Conservation (phyloP, 2,113 vertebrate genomes). For the Saccopteryx bilineata region DNA sequence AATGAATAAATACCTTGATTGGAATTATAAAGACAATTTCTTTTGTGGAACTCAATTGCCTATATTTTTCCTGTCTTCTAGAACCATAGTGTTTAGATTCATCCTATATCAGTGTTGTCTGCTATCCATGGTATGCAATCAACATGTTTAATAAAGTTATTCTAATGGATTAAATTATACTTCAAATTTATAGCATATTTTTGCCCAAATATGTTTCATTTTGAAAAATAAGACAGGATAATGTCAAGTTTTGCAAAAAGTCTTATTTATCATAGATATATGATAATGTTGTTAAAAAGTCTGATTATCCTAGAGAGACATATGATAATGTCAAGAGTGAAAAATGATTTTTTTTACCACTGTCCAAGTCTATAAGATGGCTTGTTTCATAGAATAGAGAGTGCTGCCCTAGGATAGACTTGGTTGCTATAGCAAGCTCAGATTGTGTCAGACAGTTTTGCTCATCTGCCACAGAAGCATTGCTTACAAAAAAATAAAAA, state of each 20-base stretch:
- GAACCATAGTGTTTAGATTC: slow-evolving; percentile 15
- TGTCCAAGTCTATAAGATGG: no score
- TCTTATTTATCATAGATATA: background rate
- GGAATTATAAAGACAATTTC: background rate
- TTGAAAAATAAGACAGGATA: no score
- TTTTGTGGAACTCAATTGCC: slow-evolving; percentile 39
- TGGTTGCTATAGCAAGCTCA: no score
- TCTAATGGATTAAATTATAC: slow-evolving; percentile 26
- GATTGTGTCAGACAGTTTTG: background rate
- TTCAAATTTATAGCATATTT: background rate
- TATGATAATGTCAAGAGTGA: background rate
- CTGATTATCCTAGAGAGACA: background rate
- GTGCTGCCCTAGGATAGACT: no score
- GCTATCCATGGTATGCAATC: background rate
- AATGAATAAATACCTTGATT: background rate
- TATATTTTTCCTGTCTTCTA: background rate
- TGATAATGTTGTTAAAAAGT: background rate
- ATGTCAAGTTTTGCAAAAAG: background rate
- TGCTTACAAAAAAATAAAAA: background rate
- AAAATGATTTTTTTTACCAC: background rate
- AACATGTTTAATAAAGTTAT: slow-evolving; percentile 32
- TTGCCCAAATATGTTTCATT: background rate
- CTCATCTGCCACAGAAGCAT: background rate
- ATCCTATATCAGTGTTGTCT: background rate
- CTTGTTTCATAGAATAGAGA: no score